Evolutionary conservation across 2,797 vertebrate species (phyloP).

Genomic region (Remorina albescens): DNA sequence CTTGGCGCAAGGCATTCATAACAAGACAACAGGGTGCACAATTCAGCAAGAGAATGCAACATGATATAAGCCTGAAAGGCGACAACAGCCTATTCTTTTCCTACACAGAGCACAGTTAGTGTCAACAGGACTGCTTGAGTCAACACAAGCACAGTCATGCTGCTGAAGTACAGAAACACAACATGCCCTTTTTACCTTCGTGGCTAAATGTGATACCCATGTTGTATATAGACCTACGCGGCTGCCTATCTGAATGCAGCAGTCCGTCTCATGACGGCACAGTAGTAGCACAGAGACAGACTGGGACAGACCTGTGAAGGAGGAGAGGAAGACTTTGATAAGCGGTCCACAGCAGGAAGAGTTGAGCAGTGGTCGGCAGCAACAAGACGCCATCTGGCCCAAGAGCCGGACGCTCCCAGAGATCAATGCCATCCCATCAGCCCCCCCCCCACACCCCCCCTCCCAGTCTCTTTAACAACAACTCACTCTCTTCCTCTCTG

Average conservation of each 20-base stretch:
- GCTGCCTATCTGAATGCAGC: slow-evolving; percentile 67
- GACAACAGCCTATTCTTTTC: slow-evolving; percentile 72
- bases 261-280: slow-evolving; percentile 74
- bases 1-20: slow-evolving; percentile 58
- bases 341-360: slow-evolving; percentile 80
- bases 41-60: slow-evolving; percentile 67
- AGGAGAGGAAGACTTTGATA: slow-evolving; percentile 86
- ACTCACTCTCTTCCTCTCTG: slow-evolving; percentile 66
- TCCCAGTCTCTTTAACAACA: slow-evolving; percentile 63
- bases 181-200: slow-evolving; percentile 85
- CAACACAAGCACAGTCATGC: slow-evolving; percentile 67
- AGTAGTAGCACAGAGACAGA: slow-evolving; percentile 60
- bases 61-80: slow-evolving; percentile 66
- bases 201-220: slow-evolving; percentile 86
- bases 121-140: slow-evolving; percentile 58
- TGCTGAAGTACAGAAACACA: slow-evolving; percentile 56
- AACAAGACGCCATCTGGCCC: slow-evolving; percentile 84
- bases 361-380: slow-evolving; percentile 79
- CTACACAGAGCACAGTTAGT: slow-evolving; percentile 73
- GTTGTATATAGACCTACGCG: slow-evolving; percentile 63
- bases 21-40: slow-evolving; percentile 66
- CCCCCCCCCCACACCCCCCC: slow-evolving; percentile 40
- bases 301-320: slow-evolving; percentile 87
- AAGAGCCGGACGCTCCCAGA: slow-evolving; percentile 73
- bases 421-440: slow-evolving; percentile 78